Conservation (phyloP, 2,888 invertebrate species). For the Cataglyphis altisquamis region DNA sequence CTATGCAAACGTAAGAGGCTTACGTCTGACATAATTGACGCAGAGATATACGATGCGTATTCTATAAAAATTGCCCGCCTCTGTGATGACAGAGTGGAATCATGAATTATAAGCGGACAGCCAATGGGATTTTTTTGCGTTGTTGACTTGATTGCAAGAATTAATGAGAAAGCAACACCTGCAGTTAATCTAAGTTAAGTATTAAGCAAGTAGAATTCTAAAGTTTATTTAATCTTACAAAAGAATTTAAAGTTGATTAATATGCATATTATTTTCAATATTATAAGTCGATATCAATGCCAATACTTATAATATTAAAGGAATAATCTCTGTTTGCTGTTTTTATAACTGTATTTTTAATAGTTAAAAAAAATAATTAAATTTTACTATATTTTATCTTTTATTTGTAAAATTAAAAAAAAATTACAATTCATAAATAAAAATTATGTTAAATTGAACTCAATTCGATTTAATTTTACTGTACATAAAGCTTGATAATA, state of each 20-base stretch:
- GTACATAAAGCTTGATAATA: not conserved
- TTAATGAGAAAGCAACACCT: slow-evolving; percentile 26
- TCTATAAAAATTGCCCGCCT: slow-evolving; percentile 31
- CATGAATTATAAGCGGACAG: slow-evolving; percentile 36
- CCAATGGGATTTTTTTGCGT: slow-evolving; percentile 1
- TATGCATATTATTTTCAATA: not conserved
- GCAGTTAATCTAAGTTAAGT: not conserved
- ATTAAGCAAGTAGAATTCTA: not conserved
- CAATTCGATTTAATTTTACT: not conserved
- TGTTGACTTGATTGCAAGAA: slow-evolving; percentile 6
- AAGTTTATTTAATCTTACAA: slow-evolving; percentile 2
- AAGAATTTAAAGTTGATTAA: not conserved
- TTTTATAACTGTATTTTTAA: not conserved
- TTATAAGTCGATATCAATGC: not conserved
- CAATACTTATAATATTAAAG: not conserved
- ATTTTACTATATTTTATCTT: not conserved
- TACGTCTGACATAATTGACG: slow-evolving; percentile 52
- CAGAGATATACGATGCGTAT: slow-evolving; percentile 27
- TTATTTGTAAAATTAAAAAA: not conserved
- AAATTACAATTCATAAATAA: not conserved
- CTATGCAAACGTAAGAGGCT: slow-evolving; percentile 45
- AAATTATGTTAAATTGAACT: not conserved
- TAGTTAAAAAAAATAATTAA: not conserved
- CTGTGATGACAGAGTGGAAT: slow-evolving; percentile 46
- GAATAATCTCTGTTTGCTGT: not conserved